phyloP scores from a whole-genome alignment of 1,140 invertebrate genomes.

The Pectinophora gossypiella region DNA sequence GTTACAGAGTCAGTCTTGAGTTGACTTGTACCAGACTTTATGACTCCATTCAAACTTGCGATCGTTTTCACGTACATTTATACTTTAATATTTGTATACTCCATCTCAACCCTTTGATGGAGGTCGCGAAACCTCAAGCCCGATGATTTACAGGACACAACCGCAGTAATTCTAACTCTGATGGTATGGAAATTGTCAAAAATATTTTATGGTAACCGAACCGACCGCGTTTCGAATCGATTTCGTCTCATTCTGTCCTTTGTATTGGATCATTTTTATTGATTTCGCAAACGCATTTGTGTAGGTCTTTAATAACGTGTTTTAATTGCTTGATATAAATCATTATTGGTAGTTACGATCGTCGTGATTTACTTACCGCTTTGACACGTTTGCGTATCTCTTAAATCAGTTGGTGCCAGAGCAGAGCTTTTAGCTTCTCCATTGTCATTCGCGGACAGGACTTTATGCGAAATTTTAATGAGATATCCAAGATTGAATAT shows the following conservation, averaged over 20 bases:
- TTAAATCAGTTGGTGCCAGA: conserved; percentile 48
- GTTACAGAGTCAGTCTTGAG: conserved; percentile 24
- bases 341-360: conserved; percentile 61
- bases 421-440: conserved; percentile 30
- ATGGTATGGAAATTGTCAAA: conserved; percentile 52
- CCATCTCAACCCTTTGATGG: conserved; percentile 30
- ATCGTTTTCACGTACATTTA: conserved; percentile 52
- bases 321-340: conserved; percentile 71
- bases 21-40: conserved; percentile 37
- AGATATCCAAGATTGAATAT: conserved; percentile 52
- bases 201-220: conserved; percentile 55
- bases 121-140: conserved; percentile 55
- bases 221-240: conserved; percentile 49
- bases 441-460: conserved; percentile 39
- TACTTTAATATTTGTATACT: conserved; percentile 33
- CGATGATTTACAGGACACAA: conserved; percentile 46
- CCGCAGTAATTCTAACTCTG: conserved; percentile 55
- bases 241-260: conserved; percentile 53
- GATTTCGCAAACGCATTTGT: conserved; percentile 15
- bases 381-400: conserved; percentile 51
- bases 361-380: conserved; percentile 65
- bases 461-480: conserved; percentile 61
- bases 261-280: conserved; percentile 42
- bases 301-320: conserved; percentile 39
- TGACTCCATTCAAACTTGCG: conserved; percentile 60